Percentiles rank a stretch among this genome's conserved stretches.
Evolutionary conservation across 1,140 invertebrate species (phyloP).

Genomic region (Cydia fagiglandana): DNA sequence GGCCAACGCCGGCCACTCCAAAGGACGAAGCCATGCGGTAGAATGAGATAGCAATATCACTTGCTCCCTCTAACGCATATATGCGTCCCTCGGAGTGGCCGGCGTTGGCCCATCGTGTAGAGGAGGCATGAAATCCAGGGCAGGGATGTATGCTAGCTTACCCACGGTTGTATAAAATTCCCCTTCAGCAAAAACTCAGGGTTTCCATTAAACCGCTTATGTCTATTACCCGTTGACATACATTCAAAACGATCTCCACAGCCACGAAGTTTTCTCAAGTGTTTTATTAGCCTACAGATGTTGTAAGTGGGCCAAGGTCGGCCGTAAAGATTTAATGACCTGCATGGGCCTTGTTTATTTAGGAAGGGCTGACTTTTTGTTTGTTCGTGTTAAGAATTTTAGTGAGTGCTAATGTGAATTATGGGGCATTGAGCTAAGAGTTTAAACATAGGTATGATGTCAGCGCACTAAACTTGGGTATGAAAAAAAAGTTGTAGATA

Average conservation of each 20-base stretch:
- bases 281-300: conserved; percentile 14
- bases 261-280: conserved; percentile 9
- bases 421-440: background rate
- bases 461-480: too few species aligned
- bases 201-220: background rate
- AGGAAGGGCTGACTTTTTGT: conserved; percentile 28
- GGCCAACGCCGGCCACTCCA: too few species aligned
- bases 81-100: too few species aligned
- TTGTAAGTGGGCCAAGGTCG: conserved; percentile 43
- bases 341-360: conserved; percentile 44
- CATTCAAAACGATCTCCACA: conserved; percentile 6
- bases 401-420: conserved; percentile 9
- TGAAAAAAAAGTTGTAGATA: too few species aligned
- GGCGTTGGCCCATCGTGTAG: too few species aligned
- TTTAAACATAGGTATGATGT: too few species aligned
- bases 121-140: background rate
- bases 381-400: background rate
- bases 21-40: too few species aligned
- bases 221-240: conserved; percentile 7
- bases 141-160: background rate
- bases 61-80: too few species aligned
- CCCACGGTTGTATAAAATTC: background rate
- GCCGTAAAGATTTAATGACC: conserved; percentile 47
- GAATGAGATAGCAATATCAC: too few species aligned
- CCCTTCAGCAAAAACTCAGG: background rate